These are phyloP conservation scores for Natator depressus DNA, from an alignment of 2,113 vertebrate genomes.

Conservation along the genomic window DNA sequence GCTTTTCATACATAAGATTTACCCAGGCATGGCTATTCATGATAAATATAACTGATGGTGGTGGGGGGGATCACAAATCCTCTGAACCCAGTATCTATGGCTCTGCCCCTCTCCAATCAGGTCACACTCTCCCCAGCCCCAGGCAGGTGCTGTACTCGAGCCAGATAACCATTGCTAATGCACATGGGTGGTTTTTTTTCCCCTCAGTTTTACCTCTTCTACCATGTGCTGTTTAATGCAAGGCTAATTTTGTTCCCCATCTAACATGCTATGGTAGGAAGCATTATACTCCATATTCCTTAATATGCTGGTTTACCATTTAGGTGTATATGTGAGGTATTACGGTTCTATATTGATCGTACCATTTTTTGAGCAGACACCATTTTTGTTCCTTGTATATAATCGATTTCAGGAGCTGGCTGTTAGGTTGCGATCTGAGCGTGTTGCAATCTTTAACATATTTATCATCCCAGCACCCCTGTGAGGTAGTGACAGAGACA, in stretches of 20 bases:
- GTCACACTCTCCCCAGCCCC: accelerated
- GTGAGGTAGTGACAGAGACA: accelerated
- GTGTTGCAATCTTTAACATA: accelerated
- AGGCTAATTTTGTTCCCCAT: not conserved
- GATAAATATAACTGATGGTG: too few species aligned
- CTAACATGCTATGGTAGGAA: too few species aligned
- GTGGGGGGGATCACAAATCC: too few species aligned
- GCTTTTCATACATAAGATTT: not conserved
- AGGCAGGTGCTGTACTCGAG: accelerated
- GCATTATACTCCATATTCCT: not conserved
- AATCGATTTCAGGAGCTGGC: not conserved
- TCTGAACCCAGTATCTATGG: not conserved
- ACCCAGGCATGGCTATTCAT: not conserved
- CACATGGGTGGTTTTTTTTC: not conserved
- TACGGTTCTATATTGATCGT: not conserved
- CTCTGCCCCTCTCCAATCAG: not conserved
- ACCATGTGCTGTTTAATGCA: accelerated
- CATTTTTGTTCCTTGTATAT: not conserved
- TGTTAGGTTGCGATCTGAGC: accelerated
- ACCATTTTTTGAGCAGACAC: accelerated
- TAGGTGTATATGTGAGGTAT: not conserved
- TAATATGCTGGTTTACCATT: not conserved
- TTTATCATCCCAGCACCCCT: too few species aligned
- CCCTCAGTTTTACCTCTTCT: not conserved
- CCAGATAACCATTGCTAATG: accelerated